These are phyloP conservation scores for Oplegnathus fasciatus DNA, from an alignment of 2,113 vertebrate genomes.

Conservation along the genomic window DNA sequence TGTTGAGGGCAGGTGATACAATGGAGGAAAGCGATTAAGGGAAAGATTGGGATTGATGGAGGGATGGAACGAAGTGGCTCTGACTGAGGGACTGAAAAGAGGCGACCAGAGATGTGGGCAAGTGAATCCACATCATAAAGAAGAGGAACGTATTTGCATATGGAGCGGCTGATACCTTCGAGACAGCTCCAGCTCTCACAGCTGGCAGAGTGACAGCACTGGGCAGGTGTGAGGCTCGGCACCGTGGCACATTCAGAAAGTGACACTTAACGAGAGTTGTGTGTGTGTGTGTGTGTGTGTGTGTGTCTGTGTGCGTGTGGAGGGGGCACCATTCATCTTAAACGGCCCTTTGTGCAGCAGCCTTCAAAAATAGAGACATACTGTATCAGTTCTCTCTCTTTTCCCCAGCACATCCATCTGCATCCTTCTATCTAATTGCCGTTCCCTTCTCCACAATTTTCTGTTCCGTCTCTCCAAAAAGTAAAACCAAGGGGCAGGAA, in stretches of 20 bases:
- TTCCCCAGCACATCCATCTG: constrained; percentile 46
- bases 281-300: constrained; percentile 38
- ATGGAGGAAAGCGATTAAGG: constrained; percentile 17
- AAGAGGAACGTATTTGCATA: constrained; percentile 74
- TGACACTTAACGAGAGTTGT: constrained; percentile 62
- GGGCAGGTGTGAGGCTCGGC: constrained; percentile 70
- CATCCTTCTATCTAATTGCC: constrained; percentile 49
- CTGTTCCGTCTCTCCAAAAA: constrained; percentile 17
- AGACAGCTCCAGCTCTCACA: constrained; percentile 60
- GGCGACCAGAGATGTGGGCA: constrained; percentile 32
- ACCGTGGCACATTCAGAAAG: constrained; percentile 54
- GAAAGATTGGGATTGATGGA: constrained; percentile 50
- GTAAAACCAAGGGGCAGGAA: constrained; percentile 28
- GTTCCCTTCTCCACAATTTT: constrained; percentile 1
- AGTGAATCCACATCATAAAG: constrained; percentile 60
- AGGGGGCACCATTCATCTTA: constrained; percentile 57
- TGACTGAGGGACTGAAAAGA: constrained; percentile 42
- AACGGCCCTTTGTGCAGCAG: constrained; percentile 59
- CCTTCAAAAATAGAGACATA: constrained; percentile 58
- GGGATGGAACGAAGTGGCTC: constrained; percentile 37
- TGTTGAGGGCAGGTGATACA: constrained; percentile 42
- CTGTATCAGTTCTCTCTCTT: constrained; percentile 48
- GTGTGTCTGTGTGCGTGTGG: constrained; percentile 16
- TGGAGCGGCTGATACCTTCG: constrained; percentile 53
- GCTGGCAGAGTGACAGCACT: constrained; percentile 74